A percentile compares a stretch with the other conserved stretches of the same genome.
phyloP scores from a whole-genome alignment of 2,113 vertebrate genomes.

The Marmota monax region DNA sequence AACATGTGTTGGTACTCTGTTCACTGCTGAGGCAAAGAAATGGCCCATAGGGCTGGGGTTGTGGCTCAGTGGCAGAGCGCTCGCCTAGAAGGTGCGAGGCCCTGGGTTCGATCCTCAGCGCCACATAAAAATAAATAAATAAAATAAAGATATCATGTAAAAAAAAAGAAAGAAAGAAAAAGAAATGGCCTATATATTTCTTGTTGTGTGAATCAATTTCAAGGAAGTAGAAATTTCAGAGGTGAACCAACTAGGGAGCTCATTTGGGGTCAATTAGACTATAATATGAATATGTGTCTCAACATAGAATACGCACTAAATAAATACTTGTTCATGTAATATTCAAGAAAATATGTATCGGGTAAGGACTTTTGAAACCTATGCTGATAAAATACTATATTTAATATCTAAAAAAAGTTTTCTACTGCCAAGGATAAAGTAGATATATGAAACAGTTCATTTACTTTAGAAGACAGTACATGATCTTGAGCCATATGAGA shows the following conservation, averaged over 20 bases:
- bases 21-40: not conserved
- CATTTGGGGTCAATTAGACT: not conserved
- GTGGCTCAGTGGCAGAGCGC: too few species aligned
- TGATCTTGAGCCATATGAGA: not conserved
- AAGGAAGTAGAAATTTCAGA: constrained; percentile 2
- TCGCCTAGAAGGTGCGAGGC: too few species aligned
- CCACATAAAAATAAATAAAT: too few species aligned
- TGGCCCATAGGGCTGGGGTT: not conserved
- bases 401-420: not conserved
- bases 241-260: not conserved
- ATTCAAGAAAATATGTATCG: not conserved
- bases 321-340: not conserved
- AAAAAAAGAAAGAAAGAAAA: not conserved
- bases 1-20: not conserved
- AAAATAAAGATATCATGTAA: too few species aligned
- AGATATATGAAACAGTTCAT: not conserved
- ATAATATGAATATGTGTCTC: not conserved
- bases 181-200: not conserved
- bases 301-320: not conserved
- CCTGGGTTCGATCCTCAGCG: too few species aligned
- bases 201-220: not conserved
- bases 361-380: not conserved
- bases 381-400: not conserved
- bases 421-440: not conserved
- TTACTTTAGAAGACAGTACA: not conserved